These are phyloP conservation scores for Corythucha ciliata DNA, from an alignment of 2,888 invertebrate genomes.

Conservation along the genomic window DNA sequence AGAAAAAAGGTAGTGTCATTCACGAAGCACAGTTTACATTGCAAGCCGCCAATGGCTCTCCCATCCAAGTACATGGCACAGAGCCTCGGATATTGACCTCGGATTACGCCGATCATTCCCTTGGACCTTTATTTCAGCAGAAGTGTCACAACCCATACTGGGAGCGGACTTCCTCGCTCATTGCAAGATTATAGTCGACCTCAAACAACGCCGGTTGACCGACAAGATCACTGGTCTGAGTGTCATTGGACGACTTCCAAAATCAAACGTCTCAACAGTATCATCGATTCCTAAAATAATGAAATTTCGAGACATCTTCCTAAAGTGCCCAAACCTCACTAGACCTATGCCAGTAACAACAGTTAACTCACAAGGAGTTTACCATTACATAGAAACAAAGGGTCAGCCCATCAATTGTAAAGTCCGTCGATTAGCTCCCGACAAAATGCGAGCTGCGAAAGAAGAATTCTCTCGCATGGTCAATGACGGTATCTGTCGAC, in stretches of 20 bases:
- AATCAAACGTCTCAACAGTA: not conserved
- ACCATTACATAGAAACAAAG: slow-evolving; percentile 34
- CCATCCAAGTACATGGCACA: not conserved
- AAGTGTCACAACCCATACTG: not conserved
- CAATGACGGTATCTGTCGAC: slow-evolving; percentile 4
- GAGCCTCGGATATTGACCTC: not conserved
- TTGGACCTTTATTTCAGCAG: slow-evolving; percentile 2
- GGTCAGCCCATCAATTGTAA: slow-evolving; percentile 37
- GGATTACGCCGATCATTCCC: not conserved
- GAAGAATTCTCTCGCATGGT: slow-evolving; percentile 37
- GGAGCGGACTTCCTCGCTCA: slow-evolving; percentile 10
- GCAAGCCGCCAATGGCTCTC: slow-evolving; percentile 4
- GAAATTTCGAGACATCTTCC: not conserved
- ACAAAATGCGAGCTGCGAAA: slow-evolving; percentile 32
- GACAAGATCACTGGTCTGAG: slow-evolving; percentile 18
- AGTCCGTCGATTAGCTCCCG: slow-evolving; percentile 35
- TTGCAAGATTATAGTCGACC: slow-evolving; percentile 25
- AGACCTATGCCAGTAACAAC: not conserved
- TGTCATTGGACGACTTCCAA: not conserved
- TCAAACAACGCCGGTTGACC: slow-evolving; percentile 13
- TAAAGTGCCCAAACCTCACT: slow-evolving; percentile 18
- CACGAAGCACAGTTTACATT: not conserved
- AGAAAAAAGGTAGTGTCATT: not conserved
- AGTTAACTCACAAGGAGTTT: slow-evolving; percentile 6
- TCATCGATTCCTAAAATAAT: slow-evolving; percentile 8